Evolutionary conservation across 2,113 vertebrate genomes (phyloP).

Genomic region (Camelus bactrianus): DNA sequence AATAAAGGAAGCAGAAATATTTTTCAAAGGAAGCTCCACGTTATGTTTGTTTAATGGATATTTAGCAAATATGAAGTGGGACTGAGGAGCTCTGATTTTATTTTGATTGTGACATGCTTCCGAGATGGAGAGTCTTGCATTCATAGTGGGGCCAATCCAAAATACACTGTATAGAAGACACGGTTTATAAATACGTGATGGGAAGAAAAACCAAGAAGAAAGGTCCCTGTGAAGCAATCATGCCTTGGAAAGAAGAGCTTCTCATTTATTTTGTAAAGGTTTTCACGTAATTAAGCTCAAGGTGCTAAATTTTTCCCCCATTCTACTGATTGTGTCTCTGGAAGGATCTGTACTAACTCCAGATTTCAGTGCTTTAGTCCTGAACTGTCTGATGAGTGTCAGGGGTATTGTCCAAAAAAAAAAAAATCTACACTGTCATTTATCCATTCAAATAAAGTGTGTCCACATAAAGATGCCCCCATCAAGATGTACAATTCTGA

Average conservation of each 20-base stretch:
- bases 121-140: background rate
- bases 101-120: background rate
- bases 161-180: background rate
- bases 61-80: background rate
- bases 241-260: background rate
- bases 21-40: slow-evolving; percentile 42
- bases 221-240: background rate
- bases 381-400: background rate
- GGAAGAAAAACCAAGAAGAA: background rate
- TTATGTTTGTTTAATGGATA: slow-evolving; percentile 55
- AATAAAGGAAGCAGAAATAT: background rate
- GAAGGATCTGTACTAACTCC: background rate
- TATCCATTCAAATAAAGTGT: background rate
- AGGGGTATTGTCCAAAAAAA: background rate
- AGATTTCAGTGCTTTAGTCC: background rate
- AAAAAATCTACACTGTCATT: background rate
- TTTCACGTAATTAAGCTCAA: slow-evolving; percentile 19
- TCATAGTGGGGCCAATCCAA: background rate
- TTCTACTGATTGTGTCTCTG: background rate
- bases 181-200: background rate
- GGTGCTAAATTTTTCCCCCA: background rate
- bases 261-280: background rate
- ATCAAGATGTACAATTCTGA: background rate
- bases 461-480: too few relatives aligned
- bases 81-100: slow-evolving; percentile 3